Percentiles rank a stretch among this genome's conserved stretches.
Evolutionary conservation across 2,113 vertebrate species (phyloP).

Genomic region (Euleptes europaea): DNA sequence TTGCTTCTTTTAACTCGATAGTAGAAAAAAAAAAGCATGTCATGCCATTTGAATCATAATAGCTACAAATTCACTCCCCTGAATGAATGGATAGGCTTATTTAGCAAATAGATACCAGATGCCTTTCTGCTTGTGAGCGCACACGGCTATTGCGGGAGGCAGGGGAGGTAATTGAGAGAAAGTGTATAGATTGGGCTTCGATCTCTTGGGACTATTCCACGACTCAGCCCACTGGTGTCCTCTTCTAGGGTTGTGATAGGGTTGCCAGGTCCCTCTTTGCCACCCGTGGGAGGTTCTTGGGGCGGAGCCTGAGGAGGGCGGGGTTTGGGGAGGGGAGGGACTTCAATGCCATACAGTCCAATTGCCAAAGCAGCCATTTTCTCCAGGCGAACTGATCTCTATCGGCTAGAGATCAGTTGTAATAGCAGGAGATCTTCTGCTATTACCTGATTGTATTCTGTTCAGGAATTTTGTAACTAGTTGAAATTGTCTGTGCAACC

Average conservation of each 20-base stretch:
- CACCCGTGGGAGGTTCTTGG: too few species aligned
- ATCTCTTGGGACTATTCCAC: conserved; percentile 57
- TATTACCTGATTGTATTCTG: too few species aligned
- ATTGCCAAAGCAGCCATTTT: too few species aligned
- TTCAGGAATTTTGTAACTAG: too few species aligned
- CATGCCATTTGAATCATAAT: conserved; percentile 83
- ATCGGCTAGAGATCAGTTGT: too few species aligned
- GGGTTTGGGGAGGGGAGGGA: too few species aligned
- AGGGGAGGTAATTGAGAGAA: conserved; percentile 72
- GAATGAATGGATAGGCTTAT: conserved; percentile 82
- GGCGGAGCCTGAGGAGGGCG: too few species aligned
- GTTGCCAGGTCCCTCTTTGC: too few species aligned
- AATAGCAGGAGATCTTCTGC: too few species aligned
- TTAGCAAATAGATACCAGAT: conserved; percentile 81
- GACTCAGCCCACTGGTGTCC: conserved; percentile 25
- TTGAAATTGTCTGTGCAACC: too few species aligned
- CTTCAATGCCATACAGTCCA: too few species aligned
- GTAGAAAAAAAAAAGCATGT: conserved; percentile 73
- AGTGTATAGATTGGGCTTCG: conserved; percentile 68
- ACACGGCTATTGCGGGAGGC: conserved; percentile 67
- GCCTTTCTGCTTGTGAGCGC: conserved; percentile 77
- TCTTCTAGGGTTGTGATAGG: not conserved
- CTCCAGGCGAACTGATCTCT: too few species aligned
- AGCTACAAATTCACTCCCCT: conserved; percentile 81
- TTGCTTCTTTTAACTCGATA: conserved; percentile 66